Evolutionary conservation across 1,140 invertebrate species (phyloP).

Genomic region (Bombus waltoni): DNA sequence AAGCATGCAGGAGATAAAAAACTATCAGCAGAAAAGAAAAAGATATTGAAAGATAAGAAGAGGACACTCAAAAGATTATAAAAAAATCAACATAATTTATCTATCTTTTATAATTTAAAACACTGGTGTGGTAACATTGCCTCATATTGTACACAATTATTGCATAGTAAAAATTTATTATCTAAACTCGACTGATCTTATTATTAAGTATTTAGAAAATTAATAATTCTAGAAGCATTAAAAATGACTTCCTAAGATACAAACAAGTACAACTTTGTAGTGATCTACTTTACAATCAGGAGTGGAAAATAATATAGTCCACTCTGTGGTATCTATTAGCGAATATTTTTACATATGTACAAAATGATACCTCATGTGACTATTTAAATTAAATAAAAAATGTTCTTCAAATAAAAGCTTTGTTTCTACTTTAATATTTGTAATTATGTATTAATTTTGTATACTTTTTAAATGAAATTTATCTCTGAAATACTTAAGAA

Average conservation of each 20-base stretch:
- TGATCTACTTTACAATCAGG: constrained; percentile 57
- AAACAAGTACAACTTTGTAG: constrained; percentile 65
- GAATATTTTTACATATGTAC: constrained; percentile 73
- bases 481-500: neutral
- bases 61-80: constrained; percentile 94
- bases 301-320: constrained; percentile 46
- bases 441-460: neutral
- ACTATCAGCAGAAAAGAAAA: constrained; percentile 89
- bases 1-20: constrained; percentile 93
- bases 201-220: constrained; percentile 71
- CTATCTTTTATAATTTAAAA: constrained; percentile 71
- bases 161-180: constrained; percentile 73
- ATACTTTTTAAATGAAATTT: neutral
- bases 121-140: constrained; percentile 67
- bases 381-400: constrained; percentile 70
- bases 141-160: constrained; percentile 71
- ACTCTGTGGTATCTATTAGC: constrained; percentile 56
- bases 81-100: constrained; percentile 75
- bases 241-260: constrained; percentile 54
- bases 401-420: constrained; percentile 44
- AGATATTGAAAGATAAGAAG: constrained; percentile 92
- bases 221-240: constrained; percentile 64
- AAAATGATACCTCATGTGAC: constrained; percentile 64
- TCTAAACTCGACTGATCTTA: constrained; percentile 70
- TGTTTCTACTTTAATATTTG: constrained; percentile 11